Evolutionary conservation across 2,113 vertebrate species (phyloP).

Genomic region (Oreocharis arfaki): DNA sequence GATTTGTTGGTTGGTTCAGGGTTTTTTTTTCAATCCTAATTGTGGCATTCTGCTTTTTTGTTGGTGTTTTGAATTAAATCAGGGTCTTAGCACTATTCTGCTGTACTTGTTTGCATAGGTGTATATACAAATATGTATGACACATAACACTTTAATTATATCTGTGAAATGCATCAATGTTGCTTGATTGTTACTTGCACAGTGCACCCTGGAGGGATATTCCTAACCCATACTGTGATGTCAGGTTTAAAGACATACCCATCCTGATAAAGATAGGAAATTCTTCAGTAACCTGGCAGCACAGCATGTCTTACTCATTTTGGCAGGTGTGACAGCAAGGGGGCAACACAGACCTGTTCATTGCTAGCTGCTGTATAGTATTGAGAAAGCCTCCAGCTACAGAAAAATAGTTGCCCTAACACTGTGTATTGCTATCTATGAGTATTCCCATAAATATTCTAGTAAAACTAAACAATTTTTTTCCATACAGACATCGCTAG

Average conservation of each 20-base stretch:
- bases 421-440: not conserved
- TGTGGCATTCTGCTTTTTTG: not conserved
- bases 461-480: slow-evolving; percentile 73
- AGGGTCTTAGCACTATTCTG: not conserved
- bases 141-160: not conserved
- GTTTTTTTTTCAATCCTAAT: not conserved
- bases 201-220: not conserved
- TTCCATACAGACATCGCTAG: slow-evolving; percentile 85
- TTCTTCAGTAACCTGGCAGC: not conserved
- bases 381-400: not conserved
- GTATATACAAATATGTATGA: not conserved
- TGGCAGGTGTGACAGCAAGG: not conserved
- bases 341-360: not conserved
- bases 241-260: not conserved
- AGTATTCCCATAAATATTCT: slow-evolving; percentile 12
- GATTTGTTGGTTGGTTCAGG: not conserved
- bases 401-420: not conserved
- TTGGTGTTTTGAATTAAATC: not conserved
- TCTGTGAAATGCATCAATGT: not conserved
- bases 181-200: not conserved
- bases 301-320: not conserved
- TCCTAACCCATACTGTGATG: not conserved
- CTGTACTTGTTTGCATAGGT: not conserved
- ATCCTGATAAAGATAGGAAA: not conserved
- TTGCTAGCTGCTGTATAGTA: not conserved